Evolutionary conservation across 2,113 vertebrate species (phyloP), one percentile per base, ranked within the genome.

Genomic region (Eleginops maclovinus): DNA sequence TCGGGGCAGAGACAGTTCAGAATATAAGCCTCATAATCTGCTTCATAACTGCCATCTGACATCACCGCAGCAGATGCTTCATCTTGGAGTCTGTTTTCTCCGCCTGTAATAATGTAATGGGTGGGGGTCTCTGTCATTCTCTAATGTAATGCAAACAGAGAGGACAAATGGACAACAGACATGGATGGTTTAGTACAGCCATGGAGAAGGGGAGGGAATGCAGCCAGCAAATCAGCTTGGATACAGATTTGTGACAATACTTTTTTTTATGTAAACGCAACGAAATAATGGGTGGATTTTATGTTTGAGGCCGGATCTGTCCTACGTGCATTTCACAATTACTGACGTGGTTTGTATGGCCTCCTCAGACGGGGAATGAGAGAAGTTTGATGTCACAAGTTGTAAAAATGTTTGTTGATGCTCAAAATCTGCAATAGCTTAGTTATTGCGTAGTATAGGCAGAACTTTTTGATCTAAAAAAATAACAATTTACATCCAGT

Each of bases 21-120:
- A 72, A 65, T 26, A 47, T 82, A 85, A 89, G 77, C 79, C 68
- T 75, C 55, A 75, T 88, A 79, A 89, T 85, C 87, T 86, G 78
- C 82, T 83, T 85, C 79, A 86, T 89, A 88, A 85, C 81, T 86
- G 87, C 82, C 82, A 71, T 84, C 79, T 88, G 85, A 89, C 80
- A 88, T 90, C 88, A 90, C 75, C 56, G 77, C 71, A 84, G 82
- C 85, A 89, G 87, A 87, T 83, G 87, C 73, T 79, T 88, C 67
- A 81, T 84, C 77, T 85, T 61, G 69, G 72, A 77, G 78, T 60
- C 75, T 76, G 71, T 44, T 81, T 71, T 53, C 56, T 63, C 75
- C 54, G 72, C 44, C 31, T 58, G 5, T 69, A 66, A 62, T 85
- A 61, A 81, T 72, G 53, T 44, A 41, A 74, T 53, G 65, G 80